Percentiles rank a stretch among this genome's conserved stretches.
These are phyloP conservation scores for Erinaceus europaeus DNA, from an alignment of 2,113 vertebrate genomes.

Conservation along the genomic window DNA sequence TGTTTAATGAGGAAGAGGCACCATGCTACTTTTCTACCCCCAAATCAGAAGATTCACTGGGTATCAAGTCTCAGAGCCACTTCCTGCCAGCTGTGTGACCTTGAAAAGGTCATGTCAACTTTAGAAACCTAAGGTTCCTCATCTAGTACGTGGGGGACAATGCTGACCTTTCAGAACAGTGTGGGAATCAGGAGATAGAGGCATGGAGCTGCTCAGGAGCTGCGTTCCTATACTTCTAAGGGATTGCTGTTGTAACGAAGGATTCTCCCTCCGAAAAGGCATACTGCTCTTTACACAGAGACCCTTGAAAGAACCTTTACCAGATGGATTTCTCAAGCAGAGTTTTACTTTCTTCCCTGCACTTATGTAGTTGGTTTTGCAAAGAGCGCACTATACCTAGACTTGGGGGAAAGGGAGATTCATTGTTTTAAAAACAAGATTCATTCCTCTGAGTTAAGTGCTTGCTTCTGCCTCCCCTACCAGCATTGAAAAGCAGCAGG, in stretches of 20 bases:
- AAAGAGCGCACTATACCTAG: neutral
- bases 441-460: neutral
- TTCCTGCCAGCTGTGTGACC: neutral
- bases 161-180: neutral
- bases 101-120: neutral
- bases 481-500: neutral
- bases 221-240: fast-evolving
- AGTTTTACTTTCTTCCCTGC: neutral
- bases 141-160: neutral
- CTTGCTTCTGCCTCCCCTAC: neutral
- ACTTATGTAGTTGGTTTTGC: neutral
- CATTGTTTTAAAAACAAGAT: neutral
- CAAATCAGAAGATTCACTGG: neutral
- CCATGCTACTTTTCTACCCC: neutral
- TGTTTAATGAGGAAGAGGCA: neutral
- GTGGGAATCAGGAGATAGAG: neutral
- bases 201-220: neutral
- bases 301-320: neutral
- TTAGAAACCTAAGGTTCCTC: neutral
- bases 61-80: neutral
- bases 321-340: neutral
- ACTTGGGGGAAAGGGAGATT: neutral
- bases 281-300: neutral
- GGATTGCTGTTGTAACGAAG: neutral
- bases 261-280: neutral